These are phyloP conservation scores for Drosophila erecta DNA, from an alignment of 1,140 invertebrate species.

Conservation along the genomic window DNA sequence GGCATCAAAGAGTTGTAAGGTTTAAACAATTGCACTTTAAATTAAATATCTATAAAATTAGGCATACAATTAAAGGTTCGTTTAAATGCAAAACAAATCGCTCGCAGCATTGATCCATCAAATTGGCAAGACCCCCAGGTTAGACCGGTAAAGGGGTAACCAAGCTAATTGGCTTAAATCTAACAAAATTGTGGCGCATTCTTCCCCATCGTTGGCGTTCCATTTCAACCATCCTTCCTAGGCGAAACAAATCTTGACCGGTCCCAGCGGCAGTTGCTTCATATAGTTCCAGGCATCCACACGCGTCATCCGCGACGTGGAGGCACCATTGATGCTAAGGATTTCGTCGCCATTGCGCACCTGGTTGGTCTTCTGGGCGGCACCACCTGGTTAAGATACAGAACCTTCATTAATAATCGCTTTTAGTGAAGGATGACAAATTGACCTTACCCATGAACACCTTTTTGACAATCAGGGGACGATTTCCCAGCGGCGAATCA, in stretches of 20 bases:
- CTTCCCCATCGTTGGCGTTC: slow-evolving; percentile 30
- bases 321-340: slow-evolving; percentile 91
- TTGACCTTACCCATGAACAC: slow-evolving; percentile 92
- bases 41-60: slow-evolving; percentile 63
- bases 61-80: slow-evolving; percentile 49
- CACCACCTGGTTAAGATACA: slow-evolving; percentile 87
- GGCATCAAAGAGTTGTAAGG: slow-evolving; percentile 48
- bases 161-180: slow-evolving; percentile 58
- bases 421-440: not conserved
- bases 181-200: slow-evolving; percentile 78
- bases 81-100: slow-evolving; percentile 58
- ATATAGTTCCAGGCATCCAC: slow-evolving; percentile 97
- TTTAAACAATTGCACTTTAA: slow-evolving; percentile 73
- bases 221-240: slow-evolving; percentile 24
- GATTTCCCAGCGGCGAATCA: slow-evolving; percentile 94
- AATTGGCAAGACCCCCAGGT: slow-evolving; percentile 48
- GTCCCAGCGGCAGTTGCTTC: slow-evolving; percentile 93
- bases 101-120: slow-evolving; percentile 52
- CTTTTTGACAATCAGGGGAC: slow-evolving; percentile 94
- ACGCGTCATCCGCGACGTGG: slow-evolving; percentile 92
- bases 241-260: slow-evolving; percentile 86
- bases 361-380: slow-evolving; percentile 94
- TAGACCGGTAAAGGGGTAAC: slow-evolving; percentile 34
- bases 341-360: slow-evolving; percentile 95
- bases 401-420: slow-evolving; percentile 4